Conservation (phyloP, 2,113 vertebrate genomes). For the Herpetotheres cachinnans region DNA sequence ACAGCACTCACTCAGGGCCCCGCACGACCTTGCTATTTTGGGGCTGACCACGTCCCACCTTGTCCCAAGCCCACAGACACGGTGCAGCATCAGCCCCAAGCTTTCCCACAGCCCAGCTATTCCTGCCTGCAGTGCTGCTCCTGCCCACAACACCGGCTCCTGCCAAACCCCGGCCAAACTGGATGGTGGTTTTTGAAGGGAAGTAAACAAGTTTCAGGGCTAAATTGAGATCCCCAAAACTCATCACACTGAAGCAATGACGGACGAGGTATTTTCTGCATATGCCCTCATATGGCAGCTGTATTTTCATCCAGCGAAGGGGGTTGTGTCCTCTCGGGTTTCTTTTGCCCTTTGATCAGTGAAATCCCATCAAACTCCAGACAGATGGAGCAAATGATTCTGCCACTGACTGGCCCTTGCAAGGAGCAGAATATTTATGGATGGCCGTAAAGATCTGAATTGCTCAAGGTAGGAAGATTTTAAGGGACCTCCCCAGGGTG, state of each 20-base stretch:
- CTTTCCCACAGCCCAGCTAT: not conserved
- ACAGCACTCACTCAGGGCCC: not conserved
- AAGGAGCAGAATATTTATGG: not conserved
- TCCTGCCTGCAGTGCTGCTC: not conserved
- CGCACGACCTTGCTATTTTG: not conserved
- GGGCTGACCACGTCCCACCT: not conserved
- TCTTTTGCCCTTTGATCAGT: not conserved
- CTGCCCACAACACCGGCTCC: not conserved
- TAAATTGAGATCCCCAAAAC: not conserved
- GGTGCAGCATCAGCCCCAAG: not conserved
- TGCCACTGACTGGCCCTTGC: not conserved
- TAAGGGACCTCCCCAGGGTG: not conserved
- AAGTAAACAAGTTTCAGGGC: constrained; percentile 33
- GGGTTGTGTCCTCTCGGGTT: not conserved
- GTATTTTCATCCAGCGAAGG: not conserved
- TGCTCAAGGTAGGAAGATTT: not conserved
- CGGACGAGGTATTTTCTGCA: not conserved
- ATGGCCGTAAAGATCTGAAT: not conserved
- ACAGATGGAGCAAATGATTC: not conserved
- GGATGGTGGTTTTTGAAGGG: not conserved
- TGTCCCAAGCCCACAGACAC: not conserved
- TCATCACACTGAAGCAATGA: not conserved
- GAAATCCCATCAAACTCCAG: not conserved
- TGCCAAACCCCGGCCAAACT: not conserved
- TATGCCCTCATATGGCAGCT: not conserved